These are phyloP conservation scores for Halictus rubicundus DNA, from an alignment of 1,140 invertebrate genomes.

Conservation along the genomic window DNA sequence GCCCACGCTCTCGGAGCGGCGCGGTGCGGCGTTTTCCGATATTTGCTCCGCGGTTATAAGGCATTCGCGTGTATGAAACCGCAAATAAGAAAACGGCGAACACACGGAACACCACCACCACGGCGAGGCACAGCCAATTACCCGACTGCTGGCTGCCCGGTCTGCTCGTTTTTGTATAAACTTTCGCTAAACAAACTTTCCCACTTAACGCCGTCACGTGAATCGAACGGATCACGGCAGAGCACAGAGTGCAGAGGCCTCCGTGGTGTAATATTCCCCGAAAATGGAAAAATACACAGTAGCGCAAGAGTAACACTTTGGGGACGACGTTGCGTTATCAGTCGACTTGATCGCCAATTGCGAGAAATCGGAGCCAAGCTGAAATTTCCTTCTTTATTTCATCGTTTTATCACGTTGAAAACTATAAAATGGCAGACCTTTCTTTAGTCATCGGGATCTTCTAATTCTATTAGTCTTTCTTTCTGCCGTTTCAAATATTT, in stretches of 20 bases:
- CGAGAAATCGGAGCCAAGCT: too few species aligned
- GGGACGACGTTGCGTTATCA: too few species aligned
- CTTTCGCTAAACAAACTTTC: conserved; percentile 43
- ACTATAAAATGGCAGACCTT: too few species aligned
- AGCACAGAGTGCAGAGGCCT: too few species aligned
- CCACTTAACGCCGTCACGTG: conserved; percentile 37
- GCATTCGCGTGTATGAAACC: conserved; percentile 33
- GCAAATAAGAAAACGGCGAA: conserved; percentile 26
- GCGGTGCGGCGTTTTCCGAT: neutral
- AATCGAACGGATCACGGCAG: conserved; percentile 22
- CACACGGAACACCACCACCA: conserved; percentile 13
- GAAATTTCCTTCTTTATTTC: too few species aligned
- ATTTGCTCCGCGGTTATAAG: neutral
- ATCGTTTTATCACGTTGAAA: too few species aligned
- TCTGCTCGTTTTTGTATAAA: conserved; percentile 33
- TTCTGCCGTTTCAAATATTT: too few species aligned
- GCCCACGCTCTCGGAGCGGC: too few species aligned
- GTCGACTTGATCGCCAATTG: too few species aligned
- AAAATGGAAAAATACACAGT: neutral
- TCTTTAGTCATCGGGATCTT: too few species aligned
- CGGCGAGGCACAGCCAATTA: conserved; percentile 30
- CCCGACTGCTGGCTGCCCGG: neutral
- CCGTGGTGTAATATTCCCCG: neutral
- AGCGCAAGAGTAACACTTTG: too few species aligned
- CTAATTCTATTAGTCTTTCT: too few species aligned